Conservation (phyloP, 2,888 invertebrate species). For the Drosophila formosana region DNA sequence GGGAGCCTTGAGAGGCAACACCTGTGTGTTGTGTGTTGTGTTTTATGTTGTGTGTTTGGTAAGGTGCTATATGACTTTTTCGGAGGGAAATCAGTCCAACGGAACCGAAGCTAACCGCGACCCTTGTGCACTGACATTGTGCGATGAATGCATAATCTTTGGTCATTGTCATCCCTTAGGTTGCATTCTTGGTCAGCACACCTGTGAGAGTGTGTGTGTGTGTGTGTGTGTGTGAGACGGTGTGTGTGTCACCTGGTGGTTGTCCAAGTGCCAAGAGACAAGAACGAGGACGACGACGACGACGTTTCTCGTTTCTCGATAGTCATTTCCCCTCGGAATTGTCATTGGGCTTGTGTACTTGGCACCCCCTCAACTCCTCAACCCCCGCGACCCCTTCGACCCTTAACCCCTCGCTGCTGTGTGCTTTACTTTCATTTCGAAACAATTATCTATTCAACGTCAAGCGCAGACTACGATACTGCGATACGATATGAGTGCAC, state of each 20-base stretch:
- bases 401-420: not conserved
- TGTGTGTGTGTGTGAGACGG: conserved; percentile 39
- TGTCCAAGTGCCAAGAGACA: conserved; percentile 52
- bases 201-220: conserved; percentile 29
- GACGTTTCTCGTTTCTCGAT: conserved; percentile 45
- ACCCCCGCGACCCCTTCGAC: too few species aligned
- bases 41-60: conserved; percentile 9
- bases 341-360: conserved; percentile 59
- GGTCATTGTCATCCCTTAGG: conserved; percentile 73
- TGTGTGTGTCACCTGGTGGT: conserved; percentile 67
- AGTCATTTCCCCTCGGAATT: conserved; percentile 79
- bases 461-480: conserved; percentile 47
- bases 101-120: conserved; percentile 69
- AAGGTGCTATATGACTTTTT: conserved; percentile 82
- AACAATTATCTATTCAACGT: conserved; percentile 83
- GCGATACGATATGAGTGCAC: conserved; percentile 72
- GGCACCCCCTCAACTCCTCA: conserved; percentile 40
- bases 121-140: conserved; percentile 16
- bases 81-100: conserved; percentile 75
- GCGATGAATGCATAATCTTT: conserved; percentile 71
- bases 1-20: conserved; percentile 76
- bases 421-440: conserved; percentile 74
- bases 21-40: conserved; percentile 57
- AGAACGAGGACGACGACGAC: not conserved
- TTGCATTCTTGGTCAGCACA: conserved; percentile 56